Conservation (phyloP, 2,888 invertebrate species). For the Leucoptera coffeella region DNA sequence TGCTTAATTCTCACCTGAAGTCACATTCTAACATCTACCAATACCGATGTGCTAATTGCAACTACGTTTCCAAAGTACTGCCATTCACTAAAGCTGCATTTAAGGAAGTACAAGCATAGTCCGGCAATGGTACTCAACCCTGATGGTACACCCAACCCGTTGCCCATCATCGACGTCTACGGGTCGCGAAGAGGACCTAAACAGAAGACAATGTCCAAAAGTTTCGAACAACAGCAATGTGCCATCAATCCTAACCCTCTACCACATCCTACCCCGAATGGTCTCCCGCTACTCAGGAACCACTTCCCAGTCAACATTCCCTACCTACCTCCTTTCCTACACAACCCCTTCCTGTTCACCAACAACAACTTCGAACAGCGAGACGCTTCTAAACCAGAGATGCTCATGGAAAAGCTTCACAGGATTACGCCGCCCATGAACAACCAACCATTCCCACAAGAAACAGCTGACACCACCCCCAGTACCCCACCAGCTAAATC, state of each 20-base stretch:
- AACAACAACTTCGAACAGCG: constrained; percentile 34
- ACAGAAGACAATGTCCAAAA: constrained; percentile 37
- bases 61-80: constrained; percentile 97
- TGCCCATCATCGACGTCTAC: constrained; percentile 85
- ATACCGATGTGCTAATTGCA: constrained; percentile 88
- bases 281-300: constrained; percentile 32
- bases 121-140: constrained; percentile 86
- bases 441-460: constrained; percentile 24
- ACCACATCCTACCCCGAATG: constrained; percentile 18
- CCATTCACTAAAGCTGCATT: constrained; percentile 92
- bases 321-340: constrained; percentile 38
- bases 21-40: constrained; percentile 91
- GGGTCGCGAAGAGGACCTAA: constrained; percentile 86
- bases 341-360: constrained; percentile 41
- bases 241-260: constrained; percentile 17
- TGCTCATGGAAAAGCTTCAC: constrained; percentile 15
- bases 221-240: constrained; percentile 28
- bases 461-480: constrained; percentile 13
- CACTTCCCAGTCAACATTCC: constrained; percentile 41
- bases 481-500: constrained; percentile 19
- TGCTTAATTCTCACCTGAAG: constrained; percentile 97
- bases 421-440: constrained; percentile 24
- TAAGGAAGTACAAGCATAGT: constrained; percentile 85
- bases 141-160: constrained; percentile 83
- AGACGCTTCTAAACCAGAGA: constrained; percentile 20